Evolutionary conservation across 2,888 invertebrate species (phyloP).

Genomic region (Caenorhabditis angaria): DNA sequence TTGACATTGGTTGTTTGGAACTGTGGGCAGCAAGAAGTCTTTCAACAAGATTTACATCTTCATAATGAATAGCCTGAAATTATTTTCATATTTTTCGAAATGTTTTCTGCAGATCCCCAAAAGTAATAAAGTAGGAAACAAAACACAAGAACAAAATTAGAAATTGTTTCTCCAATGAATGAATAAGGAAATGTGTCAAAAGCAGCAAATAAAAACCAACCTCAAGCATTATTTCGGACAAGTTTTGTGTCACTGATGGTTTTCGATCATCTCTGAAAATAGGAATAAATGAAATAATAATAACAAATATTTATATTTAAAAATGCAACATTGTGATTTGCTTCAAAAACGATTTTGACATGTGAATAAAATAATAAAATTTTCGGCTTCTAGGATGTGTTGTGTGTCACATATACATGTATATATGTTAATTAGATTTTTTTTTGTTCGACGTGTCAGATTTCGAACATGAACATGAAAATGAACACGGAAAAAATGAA

Average conservation of each 20-base stretch:
- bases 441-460: slow-evolving; percentile 1
- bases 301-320: neutral
- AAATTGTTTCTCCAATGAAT: neutral
- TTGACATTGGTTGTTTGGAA: slow-evolving; percentile 65
- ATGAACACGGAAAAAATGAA: slow-evolving; percentile 4
- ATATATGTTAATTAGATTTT: neutral
- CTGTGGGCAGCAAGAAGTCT: slow-evolving; percentile 65
- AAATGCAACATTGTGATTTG: slow-evolving; percentile 7
- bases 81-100: slow-evolving; percentile 1
- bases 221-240: slow-evolving; percentile 70
- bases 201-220: slow-evolving; percentile 46
- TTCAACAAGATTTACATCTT: slow-evolving; percentile 67
- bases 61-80: slow-evolving; percentile 69
- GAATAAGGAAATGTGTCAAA: slow-evolving; percentile 3
- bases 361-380: no score
- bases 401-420: neutral
- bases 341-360: neutral
- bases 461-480: no score
- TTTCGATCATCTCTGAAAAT: slow-evolving; percentile 69
- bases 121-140: neutral
- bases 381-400: neutral
- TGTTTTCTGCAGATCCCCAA: neutral
- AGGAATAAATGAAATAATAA: no score
- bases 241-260: slow-evolving; percentile 69
- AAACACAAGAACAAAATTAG: neutral